These are phyloP conservation scores for Epiblema foenella DNA, from an alignment of 2,888 invertebrate species.

Conservation along the genomic window DNA sequence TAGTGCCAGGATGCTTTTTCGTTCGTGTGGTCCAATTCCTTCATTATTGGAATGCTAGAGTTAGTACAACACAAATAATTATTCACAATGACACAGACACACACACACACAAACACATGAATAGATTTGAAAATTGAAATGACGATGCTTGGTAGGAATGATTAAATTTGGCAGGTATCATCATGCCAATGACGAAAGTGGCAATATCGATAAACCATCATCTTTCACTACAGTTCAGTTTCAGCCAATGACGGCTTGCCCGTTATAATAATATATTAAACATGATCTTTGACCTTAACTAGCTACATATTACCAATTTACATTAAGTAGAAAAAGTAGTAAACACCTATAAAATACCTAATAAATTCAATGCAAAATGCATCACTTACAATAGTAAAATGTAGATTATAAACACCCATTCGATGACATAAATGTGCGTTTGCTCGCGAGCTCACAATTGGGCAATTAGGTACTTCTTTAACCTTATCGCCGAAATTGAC, in stretches of 20 bases:
- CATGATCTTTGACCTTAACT: conserved; percentile 15
- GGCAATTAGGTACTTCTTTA: too few species aligned
- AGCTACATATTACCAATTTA: conserved; percentile 16
- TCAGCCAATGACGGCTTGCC: neutral
- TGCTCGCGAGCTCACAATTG: neutral
- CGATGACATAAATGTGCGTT: conserved; percentile 51
- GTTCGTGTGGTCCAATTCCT: neutral
- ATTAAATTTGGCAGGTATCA: neutral
- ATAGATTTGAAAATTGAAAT: conserved; percentile 5
- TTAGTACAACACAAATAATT: conserved; percentile 34
- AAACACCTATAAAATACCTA: conserved; percentile 47
- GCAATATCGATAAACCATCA: neutral
- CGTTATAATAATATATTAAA: conserved; percentile 18
- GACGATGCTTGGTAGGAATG: conserved; percentile 23
- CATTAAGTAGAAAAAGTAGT: conserved; percentile 42
- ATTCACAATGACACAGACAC: conserved; percentile 26
- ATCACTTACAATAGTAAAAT: conserved; percentile 38
- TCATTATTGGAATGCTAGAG: conserved; percentile 33
- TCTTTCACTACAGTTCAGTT: neutral
- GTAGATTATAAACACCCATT: conserved; percentile 49
- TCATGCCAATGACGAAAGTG: neutral
- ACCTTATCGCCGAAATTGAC: too few species aligned
- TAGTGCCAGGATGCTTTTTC: neutral
- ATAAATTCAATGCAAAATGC: conserved; percentile 45
- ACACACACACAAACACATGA: neutral